A percentile compares a stretch with the other conserved stretches of the same genome.
These are phyloP conservation scores for Oenanthe oenanthe DNA, from an alignment of 2,113 vertebrate genomes.

Conservation along the genomic window DNA sequence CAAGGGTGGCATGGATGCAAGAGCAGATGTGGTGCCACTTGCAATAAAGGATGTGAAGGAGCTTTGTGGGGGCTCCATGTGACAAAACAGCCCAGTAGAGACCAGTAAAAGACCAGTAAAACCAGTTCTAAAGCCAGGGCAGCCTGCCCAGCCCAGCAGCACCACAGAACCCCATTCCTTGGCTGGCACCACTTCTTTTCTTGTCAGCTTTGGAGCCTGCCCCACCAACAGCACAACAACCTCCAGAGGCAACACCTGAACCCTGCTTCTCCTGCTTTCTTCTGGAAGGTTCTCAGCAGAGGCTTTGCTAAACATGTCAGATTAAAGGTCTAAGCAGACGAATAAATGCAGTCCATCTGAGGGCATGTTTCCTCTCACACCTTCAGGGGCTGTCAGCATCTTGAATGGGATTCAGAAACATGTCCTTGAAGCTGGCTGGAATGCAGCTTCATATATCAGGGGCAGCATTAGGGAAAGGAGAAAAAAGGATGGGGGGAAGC, in stretches of 20 bases:
- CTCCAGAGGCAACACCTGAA: conserved; percentile 37
- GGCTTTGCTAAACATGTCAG: conserved; percentile 66
- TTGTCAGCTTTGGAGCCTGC: not conserved
- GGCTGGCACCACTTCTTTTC: not conserved
- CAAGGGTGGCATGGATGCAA: not conserved
- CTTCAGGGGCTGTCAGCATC: conserved; percentile 22
- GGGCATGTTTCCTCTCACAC: conserved; percentile 51
- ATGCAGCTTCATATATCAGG: conserved; percentile 2
- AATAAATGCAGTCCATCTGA: conserved; percentile 53
- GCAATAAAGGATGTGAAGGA: not conserved
- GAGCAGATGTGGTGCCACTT: not conserved
- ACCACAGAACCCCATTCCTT: not conserved
- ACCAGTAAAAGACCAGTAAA: not conserved
- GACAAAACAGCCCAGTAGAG: rapidly evolving
- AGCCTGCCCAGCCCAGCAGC: not conserved
- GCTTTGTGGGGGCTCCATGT: rapidly evolving
- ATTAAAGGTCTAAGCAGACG: conserved; percentile 43
- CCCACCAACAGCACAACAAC: not conserved
- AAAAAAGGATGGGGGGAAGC: conserved; percentile 39
- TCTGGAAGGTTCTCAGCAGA: not conserved
- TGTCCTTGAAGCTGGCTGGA: conserved; percentile 55
- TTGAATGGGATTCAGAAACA: conserved; percentile 59
- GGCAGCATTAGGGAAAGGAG: conserved; percentile 23
- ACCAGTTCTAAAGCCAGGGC: not conserved
- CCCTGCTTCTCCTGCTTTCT: not conserved